These are phyloP conservation scores for Lophochroa leadbeateri DNA, from an alignment of 2,113 vertebrate species.

Conservation along the genomic window DNA sequence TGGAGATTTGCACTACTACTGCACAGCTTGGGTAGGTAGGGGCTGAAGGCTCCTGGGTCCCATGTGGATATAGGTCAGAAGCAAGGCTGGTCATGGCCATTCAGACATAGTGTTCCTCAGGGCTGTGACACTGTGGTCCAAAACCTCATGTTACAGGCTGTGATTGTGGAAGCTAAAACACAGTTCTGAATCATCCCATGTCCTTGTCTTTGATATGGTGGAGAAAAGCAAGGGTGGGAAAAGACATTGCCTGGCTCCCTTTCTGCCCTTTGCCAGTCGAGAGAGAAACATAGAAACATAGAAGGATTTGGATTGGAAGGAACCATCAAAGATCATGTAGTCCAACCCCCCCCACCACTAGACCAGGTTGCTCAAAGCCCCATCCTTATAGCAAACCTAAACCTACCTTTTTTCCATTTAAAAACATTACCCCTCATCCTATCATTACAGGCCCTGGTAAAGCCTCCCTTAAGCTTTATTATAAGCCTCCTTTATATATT, in stretches of 20 bases:
- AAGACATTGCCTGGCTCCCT: background rate
- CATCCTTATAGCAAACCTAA: background rate
- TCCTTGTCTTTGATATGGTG: background rate
- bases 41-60: background rate
- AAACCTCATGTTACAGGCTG: background rate
- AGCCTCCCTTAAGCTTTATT: background rate
- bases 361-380: background rate
- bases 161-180: background rate
- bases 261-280: background rate
- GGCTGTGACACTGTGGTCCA: background rate
- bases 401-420: background rate
- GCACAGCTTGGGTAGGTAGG: background rate
- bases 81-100: background rate
- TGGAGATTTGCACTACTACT: background rate
- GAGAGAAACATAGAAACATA: background rate
- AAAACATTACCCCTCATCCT: background rate
- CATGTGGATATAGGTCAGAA: fast-evolving
- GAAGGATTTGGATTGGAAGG: background rate
- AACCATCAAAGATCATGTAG: background rate
- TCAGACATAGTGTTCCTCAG: background rate
- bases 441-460: background rate
- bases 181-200: background rate
- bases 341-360: background rate
- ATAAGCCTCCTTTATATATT: background rate
- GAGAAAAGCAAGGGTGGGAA: background rate